Evolutionary conservation across 2,797 vertebrate genomes (phyloP).

Genomic region (Mormyrops boulengeri): DNA sequence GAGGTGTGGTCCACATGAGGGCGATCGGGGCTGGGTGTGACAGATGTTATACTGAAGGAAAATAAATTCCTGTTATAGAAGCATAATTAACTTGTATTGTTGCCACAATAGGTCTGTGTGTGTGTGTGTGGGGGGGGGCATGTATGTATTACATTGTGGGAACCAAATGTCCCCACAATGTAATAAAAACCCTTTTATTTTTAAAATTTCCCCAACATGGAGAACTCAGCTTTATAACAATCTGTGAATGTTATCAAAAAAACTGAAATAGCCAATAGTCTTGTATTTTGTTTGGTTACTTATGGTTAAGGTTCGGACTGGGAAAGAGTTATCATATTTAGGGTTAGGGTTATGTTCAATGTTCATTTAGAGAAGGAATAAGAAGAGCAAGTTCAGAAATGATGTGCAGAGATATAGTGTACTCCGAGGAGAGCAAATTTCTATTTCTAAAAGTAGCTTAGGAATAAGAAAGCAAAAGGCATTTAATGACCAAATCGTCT

Average conservation of each 20-base stretch:
- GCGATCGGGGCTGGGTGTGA: too few species aligned
- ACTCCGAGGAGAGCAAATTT: neutral
- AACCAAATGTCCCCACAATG: neutral
- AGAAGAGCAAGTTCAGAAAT: neutral
- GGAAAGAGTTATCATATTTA: neutral
- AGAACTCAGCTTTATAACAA: neutral
- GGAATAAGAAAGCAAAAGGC: neutral
- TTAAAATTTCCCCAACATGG: neutral
- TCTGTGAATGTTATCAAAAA: neutral
- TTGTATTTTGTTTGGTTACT: neutral
- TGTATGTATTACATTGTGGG: too few species aligned
- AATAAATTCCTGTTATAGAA: too few species aligned
- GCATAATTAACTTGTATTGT: too few species aligned
- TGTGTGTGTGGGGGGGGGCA: too few species aligned
- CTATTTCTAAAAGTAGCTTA: neutral
- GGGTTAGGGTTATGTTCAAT: neutral
- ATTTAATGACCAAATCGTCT: neutral
- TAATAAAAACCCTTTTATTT: neutral
- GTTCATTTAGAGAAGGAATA: neutral
- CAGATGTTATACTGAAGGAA: too few species aligned
- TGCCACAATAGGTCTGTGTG: too few species aligned
- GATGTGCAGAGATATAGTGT: neutral
- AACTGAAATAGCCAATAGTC: neutral
- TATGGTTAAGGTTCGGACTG: neutral
- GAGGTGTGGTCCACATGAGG: too few species aligned